Evolutionary conservation across 2,888 invertebrate genomes (phyloP).

Genomic region (Lepidocyrtinus sp.): DNA sequence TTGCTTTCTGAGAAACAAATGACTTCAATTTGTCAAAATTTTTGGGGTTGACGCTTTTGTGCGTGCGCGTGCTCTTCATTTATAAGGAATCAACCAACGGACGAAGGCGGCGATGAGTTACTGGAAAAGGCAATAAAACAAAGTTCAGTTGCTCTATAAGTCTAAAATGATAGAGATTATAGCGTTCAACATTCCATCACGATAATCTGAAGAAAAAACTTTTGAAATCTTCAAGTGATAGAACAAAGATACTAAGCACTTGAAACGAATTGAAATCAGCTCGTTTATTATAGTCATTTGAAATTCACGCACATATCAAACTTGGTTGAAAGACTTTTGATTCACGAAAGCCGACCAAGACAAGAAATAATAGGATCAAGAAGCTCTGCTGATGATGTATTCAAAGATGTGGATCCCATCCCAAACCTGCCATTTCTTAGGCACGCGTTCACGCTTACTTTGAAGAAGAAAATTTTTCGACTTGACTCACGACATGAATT

Average conservation of each 20-base stretch:
- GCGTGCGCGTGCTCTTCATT: slow-evolving; percentile 17
- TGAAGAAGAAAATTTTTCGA: too few relatives aligned
- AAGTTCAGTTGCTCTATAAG: background rate
- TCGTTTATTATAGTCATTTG: background rate
- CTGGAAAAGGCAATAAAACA: background rate
- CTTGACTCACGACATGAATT: background rate
- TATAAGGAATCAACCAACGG: slow-evolving; percentile 20
- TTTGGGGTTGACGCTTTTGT: background rate
- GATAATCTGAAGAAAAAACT: background rate
- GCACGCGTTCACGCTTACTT: too few relatives aligned
- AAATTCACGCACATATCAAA: background rate
- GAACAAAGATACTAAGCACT: too few relatives aligned
- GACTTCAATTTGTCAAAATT: slow-evolving; percentile 32
- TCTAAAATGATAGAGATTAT: background rate
- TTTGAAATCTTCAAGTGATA: background rate
- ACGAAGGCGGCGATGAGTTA: background rate
- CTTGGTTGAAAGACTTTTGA: background rate
- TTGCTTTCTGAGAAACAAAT: slow-evolving; percentile 30
- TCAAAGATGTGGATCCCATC: too few relatives aligned
- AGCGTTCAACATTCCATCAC: background rate
- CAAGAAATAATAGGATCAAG: background rate
- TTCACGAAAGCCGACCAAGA: background rate
- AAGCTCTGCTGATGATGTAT: too few relatives aligned
- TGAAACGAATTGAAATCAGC: background rate
- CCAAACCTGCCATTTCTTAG: background rate